Evolutionary conservation across 2,888 invertebrate species (phyloP).

Genomic region (Elmis aenea): DNA sequence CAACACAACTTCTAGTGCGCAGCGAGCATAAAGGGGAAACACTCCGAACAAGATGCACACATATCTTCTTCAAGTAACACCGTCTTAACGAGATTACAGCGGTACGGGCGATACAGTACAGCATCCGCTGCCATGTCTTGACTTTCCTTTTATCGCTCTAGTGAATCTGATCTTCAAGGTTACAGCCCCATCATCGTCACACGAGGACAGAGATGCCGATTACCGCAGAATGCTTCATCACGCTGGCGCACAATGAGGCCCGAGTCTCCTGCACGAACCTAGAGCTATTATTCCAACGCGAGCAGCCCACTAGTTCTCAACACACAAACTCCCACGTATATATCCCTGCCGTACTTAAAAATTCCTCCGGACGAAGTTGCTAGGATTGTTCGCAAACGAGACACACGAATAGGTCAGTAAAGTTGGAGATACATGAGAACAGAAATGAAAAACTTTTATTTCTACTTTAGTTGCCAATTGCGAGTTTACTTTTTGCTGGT

Average conservation of each 20-base stretch:
- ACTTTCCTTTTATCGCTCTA: conserved; percentile 23
- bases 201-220: conserved; percentile 26
- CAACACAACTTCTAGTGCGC: too few species aligned
- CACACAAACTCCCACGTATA: conserved; percentile 16
- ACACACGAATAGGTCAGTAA: too few species aligned
- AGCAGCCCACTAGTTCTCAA: conserved; percentile 14
- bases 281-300: conserved; percentile 15
- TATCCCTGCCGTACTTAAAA: conserved; percentile 16
- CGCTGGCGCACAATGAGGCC: conserved; percentile 25
- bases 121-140: conserved; percentile 8
- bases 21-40: too few species aligned
- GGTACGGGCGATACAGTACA: too few species aligned
- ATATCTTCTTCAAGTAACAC: too few species aligned
- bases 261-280: conserved; percentile 18
- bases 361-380: conserved; percentile 11
- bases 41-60: too few species aligned
- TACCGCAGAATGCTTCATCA: conserved; percentile 30
- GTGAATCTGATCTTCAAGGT: conserved; percentile 30
- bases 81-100: too few species aligned
- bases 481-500: too few species aligned
- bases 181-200: conserved; percentile 20
- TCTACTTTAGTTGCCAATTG: too few species aligned
- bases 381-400: too few species aligned
- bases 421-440: too few species aligned
- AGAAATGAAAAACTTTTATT: too few species aligned